Base-by-base conservation (phyloP, 2,888 invertebrate species). In the Diaprepes abbreviatus region DNA sequence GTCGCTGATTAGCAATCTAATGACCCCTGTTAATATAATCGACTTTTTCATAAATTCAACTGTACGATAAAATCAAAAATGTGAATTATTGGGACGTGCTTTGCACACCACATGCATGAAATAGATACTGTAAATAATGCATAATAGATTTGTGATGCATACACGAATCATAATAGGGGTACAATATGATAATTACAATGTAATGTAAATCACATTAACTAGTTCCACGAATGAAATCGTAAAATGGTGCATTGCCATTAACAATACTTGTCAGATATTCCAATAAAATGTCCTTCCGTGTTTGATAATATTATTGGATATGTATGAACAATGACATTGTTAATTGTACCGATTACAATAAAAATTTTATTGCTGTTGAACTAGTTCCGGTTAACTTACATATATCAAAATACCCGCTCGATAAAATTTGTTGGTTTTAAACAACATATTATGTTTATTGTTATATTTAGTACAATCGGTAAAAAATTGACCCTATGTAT, bases 131-230 rank as follows among this genome's bases (percentile, higher is more conserved):
- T 55, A 70, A 66, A 74, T 71, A 71, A 57, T 50, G 24, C 52
- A 19, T 62, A 71, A 72, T 72, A 70, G 66, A 73, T 74, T 74
- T 66, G 71, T 71, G 70, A 69, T 65, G 68, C 66, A 70, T 72
- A 70, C 62, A 66, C 70, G 55, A 63, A 66, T 66, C 72, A 71
- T 72, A 73, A 74, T 70, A 50, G 66, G 66, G 73, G 68, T 71
- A 65, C 71, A 75, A 78, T 77, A 79, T 77, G 79, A 78, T 79
- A 79, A 79, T 79, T 78, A 76, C 73, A 71, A 75, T 76, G 76
- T 77, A 78, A 79, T 78, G 78, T 78, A 78, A 79, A 79, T 78
- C 77, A 78, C 77, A 78, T 79, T 78, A 77, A 73, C 75, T 74
- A 72, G 76, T 77, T 75, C 75, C 78, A 77, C 76, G 76, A 75